Conservation (phyloP, 2,888 invertebrate genomes). For the Cataglyphis livida region DNA sequence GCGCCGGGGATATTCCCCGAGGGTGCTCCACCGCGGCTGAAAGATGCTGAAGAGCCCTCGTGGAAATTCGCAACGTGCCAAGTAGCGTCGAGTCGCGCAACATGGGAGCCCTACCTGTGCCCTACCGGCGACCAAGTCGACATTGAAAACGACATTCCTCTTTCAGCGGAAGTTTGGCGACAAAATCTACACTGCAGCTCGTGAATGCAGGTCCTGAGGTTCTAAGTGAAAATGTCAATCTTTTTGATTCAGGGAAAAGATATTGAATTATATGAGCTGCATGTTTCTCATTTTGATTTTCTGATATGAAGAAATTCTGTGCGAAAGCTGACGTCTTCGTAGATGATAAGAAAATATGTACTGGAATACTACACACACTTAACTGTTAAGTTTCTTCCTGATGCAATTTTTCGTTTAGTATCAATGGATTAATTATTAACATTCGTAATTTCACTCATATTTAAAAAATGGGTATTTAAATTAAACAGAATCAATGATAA, state of each 20-base stretch:
- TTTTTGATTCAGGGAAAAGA: background rate
- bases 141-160: constrained; percentile 19
- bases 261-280: background rate
- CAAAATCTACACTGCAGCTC: constrained; percentile 1
- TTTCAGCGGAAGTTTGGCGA: constrained; percentile 31
- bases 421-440: background rate
- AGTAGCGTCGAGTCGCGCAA: constrained; percentile 74
- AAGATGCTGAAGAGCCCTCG: constrained; percentile 81
- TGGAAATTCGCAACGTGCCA: constrained; percentile 81
- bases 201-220: background rate
- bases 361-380: background rate
- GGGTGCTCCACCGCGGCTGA: constrained; percentile 80
- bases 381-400: background rate
- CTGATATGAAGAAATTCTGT: background rate
- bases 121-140: constrained; percentile 72
- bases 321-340: background rate
- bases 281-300: background rate
- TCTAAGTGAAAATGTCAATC: background rate
- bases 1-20: constrained; percentile 68
- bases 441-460: background rate
- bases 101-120: constrained; percentile 75
- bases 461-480: background rate
- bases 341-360: background rate
- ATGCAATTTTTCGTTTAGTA: background rate
- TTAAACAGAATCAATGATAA: background rate